A percentile compares a stretch with the other conserved stretches of the same genome.
phyloP scores from a whole-genome alignment of 1,140 invertebrate species.

The Drosophila sproati region DNA sequence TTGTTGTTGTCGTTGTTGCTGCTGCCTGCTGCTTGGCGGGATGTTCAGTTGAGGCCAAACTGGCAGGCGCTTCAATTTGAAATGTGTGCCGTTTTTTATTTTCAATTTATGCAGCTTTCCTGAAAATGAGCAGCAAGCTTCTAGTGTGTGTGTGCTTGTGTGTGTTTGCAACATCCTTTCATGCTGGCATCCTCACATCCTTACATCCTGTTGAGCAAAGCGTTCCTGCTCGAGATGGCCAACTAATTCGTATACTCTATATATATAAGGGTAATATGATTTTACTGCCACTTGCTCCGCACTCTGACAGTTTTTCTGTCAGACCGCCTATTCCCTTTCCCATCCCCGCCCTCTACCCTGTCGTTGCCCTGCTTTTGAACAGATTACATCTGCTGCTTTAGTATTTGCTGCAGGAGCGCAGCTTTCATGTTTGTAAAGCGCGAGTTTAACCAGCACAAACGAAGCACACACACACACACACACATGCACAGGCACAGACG shows the following conservation, averaged over 20 bases:
- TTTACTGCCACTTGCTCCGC: slow-evolving; percentile 26
- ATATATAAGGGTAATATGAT: slow-evolving; percentile 45
- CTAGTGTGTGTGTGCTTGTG: slow-evolving; percentile 21
- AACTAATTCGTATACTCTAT: slow-evolving; percentile 57
- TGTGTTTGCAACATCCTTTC: slow-evolving; percentile 33
- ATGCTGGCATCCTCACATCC: slow-evolving; percentile 16
- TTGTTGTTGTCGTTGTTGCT: not conserved
- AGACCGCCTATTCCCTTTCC: not conserved
- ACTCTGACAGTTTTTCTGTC: not conserved
- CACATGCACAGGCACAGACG: not conserved
- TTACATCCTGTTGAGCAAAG: slow-evolving; percentile 14
- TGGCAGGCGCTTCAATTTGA: slow-evolving; percentile 33
- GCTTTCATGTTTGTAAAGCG: slow-evolving; percentile 69
- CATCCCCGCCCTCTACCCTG: not conserved
- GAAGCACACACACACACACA: slow-evolving; percentile 11
- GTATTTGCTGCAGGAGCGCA: slow-evolving; percentile 38
- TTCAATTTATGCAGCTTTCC: slow-evolving; percentile 28
- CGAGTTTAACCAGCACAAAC: slow-evolving; percentile 54
- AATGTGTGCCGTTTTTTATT: slow-evolving; percentile 38
- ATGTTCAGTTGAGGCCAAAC: slow-evolving; percentile 41
- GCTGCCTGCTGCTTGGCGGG: slow-evolving; percentile 15
- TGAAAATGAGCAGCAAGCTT: slow-evolving; percentile 5
- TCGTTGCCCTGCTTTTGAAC: slow-evolving; percentile 8
- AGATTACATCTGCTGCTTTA: slow-evolving; percentile 64
- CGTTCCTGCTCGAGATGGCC: slow-evolving; percentile 36